Evolutionary conservation across 2,797 vertebrate species (phyloP), one percentile per base, ranked within the genome.

Genomic region (Centroberyx gerrardi): DNA sequence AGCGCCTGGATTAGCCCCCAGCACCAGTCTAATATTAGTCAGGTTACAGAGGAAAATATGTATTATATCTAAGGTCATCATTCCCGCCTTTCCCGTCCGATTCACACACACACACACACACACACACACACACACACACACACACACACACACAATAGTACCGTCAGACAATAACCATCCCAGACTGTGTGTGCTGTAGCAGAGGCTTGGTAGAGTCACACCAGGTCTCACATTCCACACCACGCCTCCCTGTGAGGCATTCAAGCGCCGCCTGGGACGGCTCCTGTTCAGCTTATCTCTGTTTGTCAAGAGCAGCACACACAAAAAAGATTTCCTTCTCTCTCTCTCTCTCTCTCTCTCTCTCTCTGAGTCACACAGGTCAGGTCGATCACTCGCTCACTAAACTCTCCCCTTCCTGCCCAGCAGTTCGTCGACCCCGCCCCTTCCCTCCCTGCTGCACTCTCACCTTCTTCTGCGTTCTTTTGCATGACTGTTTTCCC

Each of bases 221-320:
- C 15, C 62, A 1, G 60, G 63, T 56, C 72, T 59, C 78, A 73
- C 87, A 92, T 93, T 91, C 90, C 91, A 81, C 76, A 42, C 55
- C 78, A 61, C 82, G 67, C 87, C 84, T 90, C 85, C 67, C 81
- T 51, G 52, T 62, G 76, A 82, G 77, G 33, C 81, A 63, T 62
- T 80, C 31, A 31, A 65, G 64, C 48, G 18, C 66, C 54, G 72
- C 51, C 68, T 53, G 38, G 36, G 27, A 62, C 13, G 31, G 36
- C 18, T 48, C n/a, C 48, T 27, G 36, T 8, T 29, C 6, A 65
- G 1, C 84, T 91, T 90, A 88, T 90, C 89, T 80, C 2, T 49
- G 75, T 74, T 72, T 48, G 68, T 83, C 62, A 61, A 87, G 72
- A 71, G 65, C 62, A 69, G 66, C 70, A 75, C 52, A 64, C 68